Base-by-base conservation (phyloP, 1,140 invertebrate genomes). In the Micrasema longulum region DNA sequence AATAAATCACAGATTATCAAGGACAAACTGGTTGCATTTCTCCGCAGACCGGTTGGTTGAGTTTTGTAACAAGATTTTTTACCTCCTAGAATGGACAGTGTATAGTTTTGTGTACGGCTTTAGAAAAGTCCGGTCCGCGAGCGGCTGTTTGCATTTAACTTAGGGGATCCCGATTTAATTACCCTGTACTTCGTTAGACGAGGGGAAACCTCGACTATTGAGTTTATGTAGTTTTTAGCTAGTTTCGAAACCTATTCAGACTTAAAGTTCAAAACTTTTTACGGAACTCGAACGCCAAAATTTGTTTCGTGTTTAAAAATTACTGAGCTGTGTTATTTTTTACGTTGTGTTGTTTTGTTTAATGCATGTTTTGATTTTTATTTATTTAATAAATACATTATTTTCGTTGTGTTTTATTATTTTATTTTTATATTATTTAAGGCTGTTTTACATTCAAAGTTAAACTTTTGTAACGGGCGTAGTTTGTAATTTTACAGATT, bases 131-230 rank as follows among this genome's bases (percentile, higher is more conserved):
- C 50, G 26, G 26, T 16, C 20, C 26, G 1, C 12, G 20, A 36
- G 35, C 35, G 16, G 26, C n/a, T 65, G 69, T 71, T 71, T 71
- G 69, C 20, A 31, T 36, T 26, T 65, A 31, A 71, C 69, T 71
- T 71, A 71, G 69, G 48, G 69, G 69, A 64, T 71, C 45, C 57
- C 45, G 57, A 64, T 71, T 47, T 65, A 71, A 55, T 65, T 62
- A 65, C 52, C n/a, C 31, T 38, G 47, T 31, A 20, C 63, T 43
- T 12, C 53, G 35, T 22, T 20, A n/a, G 20, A 11, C 20, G 57
- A 23, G 23, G 63, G 62, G 63, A 20, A 10, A 43, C 41, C 23
- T 48, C 41, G 4, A 26, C 22, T 64, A 43, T 2, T 14, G 38
- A n/a, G 57, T 18, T 63, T 41, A 18, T 26, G 64, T 53, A 67